Conservation (phyloP, 2,113 vertebrate species). For the Ramphastos sulfuratus region DNA sequence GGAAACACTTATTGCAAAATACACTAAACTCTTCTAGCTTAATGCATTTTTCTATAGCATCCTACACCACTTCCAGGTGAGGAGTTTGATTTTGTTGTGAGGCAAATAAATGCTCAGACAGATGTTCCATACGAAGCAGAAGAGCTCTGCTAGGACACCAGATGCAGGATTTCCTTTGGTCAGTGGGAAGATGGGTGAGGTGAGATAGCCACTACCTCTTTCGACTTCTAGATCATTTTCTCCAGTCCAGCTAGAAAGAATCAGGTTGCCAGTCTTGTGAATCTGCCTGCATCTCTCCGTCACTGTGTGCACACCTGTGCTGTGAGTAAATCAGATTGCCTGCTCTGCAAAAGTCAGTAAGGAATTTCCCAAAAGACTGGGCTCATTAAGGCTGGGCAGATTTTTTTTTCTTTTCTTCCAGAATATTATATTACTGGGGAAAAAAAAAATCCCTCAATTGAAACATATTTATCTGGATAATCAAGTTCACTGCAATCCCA, state of each 20-base stretch:
- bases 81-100: background rate
- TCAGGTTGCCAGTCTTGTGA: background rate
- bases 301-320: background rate
- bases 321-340: rapidly evolving
- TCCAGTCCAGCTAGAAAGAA: background rate
- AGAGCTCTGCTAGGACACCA: background rate
- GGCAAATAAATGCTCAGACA: background rate
- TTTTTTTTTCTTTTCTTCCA: background rate
- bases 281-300: background rate
- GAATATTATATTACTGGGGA: background rate
- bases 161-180: background rate
- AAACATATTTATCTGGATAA: background rate
- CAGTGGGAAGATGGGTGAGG: background rate
- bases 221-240: background rate
- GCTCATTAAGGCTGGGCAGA: background rate
- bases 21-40: background rate
- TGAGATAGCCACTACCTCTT: background rate
- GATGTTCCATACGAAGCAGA: background rate
- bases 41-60: background rate
- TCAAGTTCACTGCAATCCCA: background rate
- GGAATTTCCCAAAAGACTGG: background rate
- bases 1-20: background rate
- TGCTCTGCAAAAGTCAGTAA: background rate
- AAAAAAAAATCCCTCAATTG: background rate
- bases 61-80: background rate